A percentile compares a stretch with the other conserved stretches of the same genome.
These are phyloP conservation scores for Stegophylla sp. DNA, from an alignment of 2,888 invertebrate species.

Conservation along the genomic window DNA sequence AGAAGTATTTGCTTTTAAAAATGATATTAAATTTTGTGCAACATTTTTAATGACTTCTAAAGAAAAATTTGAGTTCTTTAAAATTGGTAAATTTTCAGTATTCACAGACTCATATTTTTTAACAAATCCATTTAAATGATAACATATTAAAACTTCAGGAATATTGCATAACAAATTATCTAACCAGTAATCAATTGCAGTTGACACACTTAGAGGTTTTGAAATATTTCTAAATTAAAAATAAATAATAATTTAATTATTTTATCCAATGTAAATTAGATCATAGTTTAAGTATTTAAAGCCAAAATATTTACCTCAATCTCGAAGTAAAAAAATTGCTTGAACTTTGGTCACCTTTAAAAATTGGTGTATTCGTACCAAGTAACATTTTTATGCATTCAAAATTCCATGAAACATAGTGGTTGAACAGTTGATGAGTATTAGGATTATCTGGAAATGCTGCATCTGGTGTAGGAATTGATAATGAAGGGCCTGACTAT, in stretches of 20 bases:
- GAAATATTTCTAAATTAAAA: conserved; percentile 71
- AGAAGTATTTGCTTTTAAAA: conserved; percentile 89
- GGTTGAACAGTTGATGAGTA: conserved; percentile 77
- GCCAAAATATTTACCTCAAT: conserved; percentile 68
- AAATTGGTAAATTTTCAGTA: conserved; percentile 89
- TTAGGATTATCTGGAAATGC: conserved; percentile 74
- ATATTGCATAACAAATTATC: conserved; percentile 98
- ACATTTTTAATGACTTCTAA: conserved; percentile 88
- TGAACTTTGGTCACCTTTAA: conserved; percentile 88
- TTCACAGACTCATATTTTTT: conserved; percentile 93
- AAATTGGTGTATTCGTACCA: conserved; percentile 93
- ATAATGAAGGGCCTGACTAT: conserved; percentile 69
- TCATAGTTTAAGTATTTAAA: neutral
- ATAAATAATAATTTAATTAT: neutral
- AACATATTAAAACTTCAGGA: conserved; percentile 94
- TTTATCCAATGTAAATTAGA: neutral
- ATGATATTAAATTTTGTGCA: conserved; percentile 90
- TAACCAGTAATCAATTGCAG: conserved; percentile 91
- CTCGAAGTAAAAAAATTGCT: conserved; percentile 79
- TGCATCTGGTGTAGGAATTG: conserved; percentile 76
- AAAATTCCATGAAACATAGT: conserved; percentile 92
- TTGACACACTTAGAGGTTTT: conserved; percentile 90
- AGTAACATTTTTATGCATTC: conserved; percentile 95
- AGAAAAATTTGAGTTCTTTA: conserved; percentile 84
- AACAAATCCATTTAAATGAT: conserved; percentile 87